Evolutionary conservation across 1,140 invertebrate species (phyloP).

Genomic region (Anastrepha obliqua): DNA sequence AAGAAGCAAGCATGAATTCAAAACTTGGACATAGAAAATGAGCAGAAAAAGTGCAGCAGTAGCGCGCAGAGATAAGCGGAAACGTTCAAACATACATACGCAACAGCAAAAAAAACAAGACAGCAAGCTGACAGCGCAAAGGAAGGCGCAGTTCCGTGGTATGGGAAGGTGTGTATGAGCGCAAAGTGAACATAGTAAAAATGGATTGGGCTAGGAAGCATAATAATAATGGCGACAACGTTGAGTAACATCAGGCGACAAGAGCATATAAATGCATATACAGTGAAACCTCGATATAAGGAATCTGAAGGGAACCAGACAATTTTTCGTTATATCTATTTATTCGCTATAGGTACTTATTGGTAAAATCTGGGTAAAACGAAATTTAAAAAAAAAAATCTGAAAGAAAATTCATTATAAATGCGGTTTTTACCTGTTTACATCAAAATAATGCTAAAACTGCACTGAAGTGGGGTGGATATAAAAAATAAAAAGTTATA

Average conservation of each 20-base stretch:
- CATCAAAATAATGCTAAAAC: too few relatives aligned
- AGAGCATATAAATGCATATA: background rate
- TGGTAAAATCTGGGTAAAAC: too few relatives aligned
- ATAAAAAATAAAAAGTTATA: too few relatives aligned
- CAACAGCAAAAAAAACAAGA: background rate
- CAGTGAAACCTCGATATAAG: too few relatives aligned
- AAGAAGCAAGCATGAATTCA: slow-evolving; percentile 46
- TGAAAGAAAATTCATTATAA: too few relatives aligned
- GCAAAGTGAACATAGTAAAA: background rate
- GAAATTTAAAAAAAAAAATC: too few relatives aligned
- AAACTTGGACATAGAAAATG: slow-evolving; percentile 35
- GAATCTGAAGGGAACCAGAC: too few relatives aligned
- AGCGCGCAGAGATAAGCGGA: slow-evolving; percentile 36
- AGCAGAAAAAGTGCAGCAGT: slow-evolving; percentile 4
- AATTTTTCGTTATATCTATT: too few relatives aligned
- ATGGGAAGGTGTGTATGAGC: background rate
- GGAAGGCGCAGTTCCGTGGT: slow-evolving; percentile 2
- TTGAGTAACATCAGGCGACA: slow-evolving; percentile 3
- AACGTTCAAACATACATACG: background rate
- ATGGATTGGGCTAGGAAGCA: slow-evolving; percentile 20
- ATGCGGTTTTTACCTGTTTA: too few relatives aligned
- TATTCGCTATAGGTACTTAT: too few relatives aligned
- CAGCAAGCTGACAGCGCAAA: background rate
- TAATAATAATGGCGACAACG: background rate
- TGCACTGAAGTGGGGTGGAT: too few relatives aligned